Evolutionary conservation across 2,797 vertebrate genomes (phyloP).

Genomic region (Tauraco hartlaubi): DNA sequence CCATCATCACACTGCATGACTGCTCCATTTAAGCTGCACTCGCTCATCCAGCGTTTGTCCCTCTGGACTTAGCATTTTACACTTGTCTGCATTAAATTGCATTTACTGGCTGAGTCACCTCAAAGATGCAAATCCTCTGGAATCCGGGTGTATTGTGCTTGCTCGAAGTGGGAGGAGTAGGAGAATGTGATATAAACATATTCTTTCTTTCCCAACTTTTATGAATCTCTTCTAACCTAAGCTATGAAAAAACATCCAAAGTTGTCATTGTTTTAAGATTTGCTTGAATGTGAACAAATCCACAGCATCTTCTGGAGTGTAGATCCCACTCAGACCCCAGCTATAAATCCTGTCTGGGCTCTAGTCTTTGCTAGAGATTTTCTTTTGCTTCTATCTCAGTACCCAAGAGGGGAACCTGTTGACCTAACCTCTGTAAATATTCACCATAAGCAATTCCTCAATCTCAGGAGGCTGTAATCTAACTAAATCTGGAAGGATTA

Average conservation of each 20-base stretch:
- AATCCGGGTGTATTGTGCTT: neutral
- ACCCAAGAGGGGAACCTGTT: neutral
- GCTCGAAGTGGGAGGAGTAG: neutral
- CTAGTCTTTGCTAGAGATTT: neutral
- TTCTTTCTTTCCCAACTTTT: neutral
- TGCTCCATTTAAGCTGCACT: neutral
- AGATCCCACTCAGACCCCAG: neutral
- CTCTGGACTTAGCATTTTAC: neutral
- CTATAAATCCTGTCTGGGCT: neutral
- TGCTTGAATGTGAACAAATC: neutral
- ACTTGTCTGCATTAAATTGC: conserved; percentile 8
- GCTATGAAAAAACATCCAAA: neutral
- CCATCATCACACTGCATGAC: neutral
- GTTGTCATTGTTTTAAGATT: neutral
- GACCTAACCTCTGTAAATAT: neutral
- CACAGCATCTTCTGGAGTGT: neutral
- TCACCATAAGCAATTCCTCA: neutral
- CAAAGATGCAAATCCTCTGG: conserved; percentile 39
- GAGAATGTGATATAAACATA: neutral
- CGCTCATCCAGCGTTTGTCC: neutral
- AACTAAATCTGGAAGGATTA: neutral
- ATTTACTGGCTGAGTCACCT: conserved; percentile 33
- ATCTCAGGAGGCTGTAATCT: neutral
- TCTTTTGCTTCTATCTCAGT: neutral
- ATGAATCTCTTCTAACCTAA: neutral